These are phyloP conservation scores for Andrena flavipes DNA, from an alignment of 2,888 invertebrate species.

Conservation along the genomic window DNA sequence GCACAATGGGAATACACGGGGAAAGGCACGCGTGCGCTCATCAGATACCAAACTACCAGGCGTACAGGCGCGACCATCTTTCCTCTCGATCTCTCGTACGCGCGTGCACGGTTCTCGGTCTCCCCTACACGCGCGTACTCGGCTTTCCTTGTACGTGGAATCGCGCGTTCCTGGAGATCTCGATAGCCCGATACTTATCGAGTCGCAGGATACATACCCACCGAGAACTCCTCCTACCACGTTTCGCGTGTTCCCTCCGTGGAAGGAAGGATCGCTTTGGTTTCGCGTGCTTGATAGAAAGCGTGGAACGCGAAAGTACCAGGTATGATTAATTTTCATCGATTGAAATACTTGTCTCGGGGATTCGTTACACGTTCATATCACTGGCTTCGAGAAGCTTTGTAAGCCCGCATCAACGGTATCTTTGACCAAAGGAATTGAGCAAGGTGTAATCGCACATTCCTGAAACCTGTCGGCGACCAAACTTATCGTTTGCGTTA, in stretches of 20 bases:
- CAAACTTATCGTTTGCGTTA: slow-evolving; percentile 27
- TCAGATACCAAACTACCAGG: slow-evolving; percentile 53
- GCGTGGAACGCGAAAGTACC: too few relatives aligned
- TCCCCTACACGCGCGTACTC: slow-evolving; percentile 14
- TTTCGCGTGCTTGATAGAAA: too few relatives aligned
- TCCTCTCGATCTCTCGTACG: slow-evolving; percentile 36
- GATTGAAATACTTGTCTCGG: background rate
- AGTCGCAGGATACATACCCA: slow-evolving; percentile 50
- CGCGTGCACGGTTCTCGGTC: background rate
- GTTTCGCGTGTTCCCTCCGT: slow-evolving; percentile 36
- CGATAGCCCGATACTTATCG: slow-evolving; percentile 57
- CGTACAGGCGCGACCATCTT: slow-evolving; percentile 32
- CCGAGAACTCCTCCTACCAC: slow-evolving; percentile 66
- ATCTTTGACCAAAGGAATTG: background rate
- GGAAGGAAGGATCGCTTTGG: background rate
- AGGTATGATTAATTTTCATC: slow-evolving; percentile 7
- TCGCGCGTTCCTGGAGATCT: slow-evolving; percentile 46
- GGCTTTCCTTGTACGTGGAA: slow-evolving; percentile 40
- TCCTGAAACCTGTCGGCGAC: background rate
- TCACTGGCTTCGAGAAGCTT: background rate
- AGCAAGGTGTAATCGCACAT: background rate
- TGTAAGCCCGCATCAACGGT: background rate
- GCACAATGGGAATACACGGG: slow-evolving; percentile 60
- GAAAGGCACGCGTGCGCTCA: slow-evolving; percentile 65
- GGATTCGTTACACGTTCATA: background rate